These are phyloP conservation scores for Artemia franciscana DNA, from an alignment of 1,140 invertebrate genomes.

Conservation along the genomic window DNA sequence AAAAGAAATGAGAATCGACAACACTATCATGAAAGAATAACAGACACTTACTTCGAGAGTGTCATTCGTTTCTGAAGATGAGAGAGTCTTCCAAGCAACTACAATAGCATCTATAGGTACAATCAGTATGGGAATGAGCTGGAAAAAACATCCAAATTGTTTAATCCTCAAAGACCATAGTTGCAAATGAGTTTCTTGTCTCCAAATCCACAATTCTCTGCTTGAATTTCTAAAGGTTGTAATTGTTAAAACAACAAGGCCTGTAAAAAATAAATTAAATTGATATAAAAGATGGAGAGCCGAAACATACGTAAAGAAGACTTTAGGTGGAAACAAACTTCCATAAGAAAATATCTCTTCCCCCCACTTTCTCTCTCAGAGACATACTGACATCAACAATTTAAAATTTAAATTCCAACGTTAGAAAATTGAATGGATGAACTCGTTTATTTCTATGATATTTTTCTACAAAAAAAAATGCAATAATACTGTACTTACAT, in stretches of 20 bases:
- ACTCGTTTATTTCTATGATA: too few species aligned
- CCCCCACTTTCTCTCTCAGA: too few species aligned
- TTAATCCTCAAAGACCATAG: conserved; percentile 52
- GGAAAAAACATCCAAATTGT: conserved; percentile 48
- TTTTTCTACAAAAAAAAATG: too few species aligned
- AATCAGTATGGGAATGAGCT: conserved; percentile 45
- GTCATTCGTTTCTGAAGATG: conserved; percentile 22
- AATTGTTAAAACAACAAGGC: background rate
- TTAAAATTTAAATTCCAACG: too few species aligned
- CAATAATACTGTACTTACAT: too few species aligned
- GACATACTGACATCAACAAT: too few species aligned
- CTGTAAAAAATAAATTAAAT: conserved; percentile 10
- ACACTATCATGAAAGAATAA: too few species aligned
- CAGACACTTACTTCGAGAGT: conserved; percentile 48
- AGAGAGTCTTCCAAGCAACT: background rate
- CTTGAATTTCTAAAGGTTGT: background rate
- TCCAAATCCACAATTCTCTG: background rate
- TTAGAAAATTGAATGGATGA: too few species aligned
- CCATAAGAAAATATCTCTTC: too few species aligned
- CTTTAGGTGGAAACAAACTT: too few species aligned
- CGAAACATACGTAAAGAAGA: background rate
- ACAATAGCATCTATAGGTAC: conserved; percentile 50
- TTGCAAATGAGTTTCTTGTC: background rate
- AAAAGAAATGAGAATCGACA: too few species aligned
- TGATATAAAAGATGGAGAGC: background rate